phyloP scores from a whole-genome alignment of 2,888 invertebrate genomes.

The Chydorus sphaericus region DNA sequence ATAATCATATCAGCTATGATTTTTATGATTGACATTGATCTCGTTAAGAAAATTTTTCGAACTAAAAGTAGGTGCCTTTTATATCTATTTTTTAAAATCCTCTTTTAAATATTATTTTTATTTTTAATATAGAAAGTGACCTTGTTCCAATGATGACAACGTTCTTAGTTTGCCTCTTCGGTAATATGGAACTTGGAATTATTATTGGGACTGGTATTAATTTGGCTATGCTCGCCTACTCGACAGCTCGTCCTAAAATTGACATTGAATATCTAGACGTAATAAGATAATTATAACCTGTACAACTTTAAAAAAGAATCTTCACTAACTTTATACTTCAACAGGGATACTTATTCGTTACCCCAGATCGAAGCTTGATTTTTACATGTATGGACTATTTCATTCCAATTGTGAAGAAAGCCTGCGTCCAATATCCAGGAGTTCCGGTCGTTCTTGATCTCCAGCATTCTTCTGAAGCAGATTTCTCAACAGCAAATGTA shows the following conservation, averaged over 20 bases:
- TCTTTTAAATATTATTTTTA: not conserved
- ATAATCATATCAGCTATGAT: conserved; percentile 84
- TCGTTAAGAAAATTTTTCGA: conserved; percentile 70
- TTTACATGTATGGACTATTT: conserved; percentile 84
- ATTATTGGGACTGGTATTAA: conserved; percentile 66
- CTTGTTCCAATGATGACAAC: conserved; percentile 75
- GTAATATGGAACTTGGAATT: conserved; percentile 77
- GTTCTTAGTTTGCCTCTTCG: conserved; percentile 64
- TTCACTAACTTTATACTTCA: too few species aligned
- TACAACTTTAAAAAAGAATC: too few species aligned
- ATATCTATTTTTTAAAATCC: not conserved
- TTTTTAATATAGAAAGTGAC: conserved; percentile 55
- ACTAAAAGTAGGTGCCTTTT: conserved; percentile 42
- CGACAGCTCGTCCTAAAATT: conserved; percentile 73
- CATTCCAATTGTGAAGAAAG: conserved; percentile 61
- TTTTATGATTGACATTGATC: conserved; percentile 78
- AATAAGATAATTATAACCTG: too few species aligned
- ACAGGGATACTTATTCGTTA: conserved; percentile 69
- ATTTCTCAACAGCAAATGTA: conserved; percentile 5
- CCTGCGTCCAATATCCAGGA: conserved; percentile 22
- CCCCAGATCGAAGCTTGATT: conserved; percentile 72
- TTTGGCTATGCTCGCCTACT: conserved; percentile 68
- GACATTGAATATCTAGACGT: too few species aligned
- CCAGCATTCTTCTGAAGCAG: not conserved
- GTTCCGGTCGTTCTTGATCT: not conserved